A percentile compares a stretch with the other conserved stretches of the same genome.
Conservation (phyloP, 2,113 vertebrate species). For the human (Homo sapiens) region DNA sequence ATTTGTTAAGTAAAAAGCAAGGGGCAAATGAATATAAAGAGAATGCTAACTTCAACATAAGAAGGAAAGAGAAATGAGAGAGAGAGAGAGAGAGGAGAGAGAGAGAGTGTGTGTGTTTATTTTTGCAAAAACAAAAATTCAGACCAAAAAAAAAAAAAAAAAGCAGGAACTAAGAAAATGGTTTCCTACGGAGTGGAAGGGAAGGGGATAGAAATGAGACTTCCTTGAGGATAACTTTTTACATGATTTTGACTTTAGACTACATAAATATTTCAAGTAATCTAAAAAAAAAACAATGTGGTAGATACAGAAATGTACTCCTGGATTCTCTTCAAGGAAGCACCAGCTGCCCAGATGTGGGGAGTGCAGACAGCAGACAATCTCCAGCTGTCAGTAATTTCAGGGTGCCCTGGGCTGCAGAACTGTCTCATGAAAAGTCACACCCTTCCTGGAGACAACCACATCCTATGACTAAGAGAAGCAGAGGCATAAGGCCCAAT, state of each 20-base stretch:
- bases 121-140: background rate
- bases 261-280: background rate
- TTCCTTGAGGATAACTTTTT: background rate
- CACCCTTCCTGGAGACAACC: background rate
- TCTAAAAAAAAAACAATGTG: background rate
- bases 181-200: background rate
- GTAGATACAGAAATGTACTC: background rate
- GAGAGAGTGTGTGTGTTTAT: no score
- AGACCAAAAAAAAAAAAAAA: background rate
- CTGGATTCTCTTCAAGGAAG: background rate
- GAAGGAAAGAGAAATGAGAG: background rate
- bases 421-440: background rate
- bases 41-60: slow-evolving; percentile 2
- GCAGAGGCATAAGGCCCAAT: background rate
- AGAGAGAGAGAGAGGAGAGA: no score
- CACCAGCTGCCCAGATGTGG: no score
- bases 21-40: background rate
- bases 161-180: background rate
- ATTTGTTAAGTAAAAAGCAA: slow-evolving; percentile 7
- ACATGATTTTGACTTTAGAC: background rate
- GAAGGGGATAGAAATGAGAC: background rate
- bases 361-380: background rate
- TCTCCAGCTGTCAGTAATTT: background rate
- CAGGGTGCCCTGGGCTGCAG: background rate
- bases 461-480: background rate